These are phyloP conservation scores for Alloscopus bannaensis DNA, from an alignment of 2,888 invertebrate genomes.

Conservation along the genomic window DNA sequence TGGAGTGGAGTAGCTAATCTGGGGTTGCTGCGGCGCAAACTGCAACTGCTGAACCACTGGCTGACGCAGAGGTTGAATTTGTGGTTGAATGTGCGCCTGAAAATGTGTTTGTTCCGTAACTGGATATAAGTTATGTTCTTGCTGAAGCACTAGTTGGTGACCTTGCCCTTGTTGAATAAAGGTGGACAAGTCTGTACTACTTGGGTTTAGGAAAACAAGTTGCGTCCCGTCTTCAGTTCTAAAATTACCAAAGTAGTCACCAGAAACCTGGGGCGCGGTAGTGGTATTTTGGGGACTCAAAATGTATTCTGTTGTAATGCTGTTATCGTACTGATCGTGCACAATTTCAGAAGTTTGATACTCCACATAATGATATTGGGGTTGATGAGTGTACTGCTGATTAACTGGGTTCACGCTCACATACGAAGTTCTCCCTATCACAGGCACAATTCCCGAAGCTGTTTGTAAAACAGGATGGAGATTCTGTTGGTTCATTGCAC, in stretches of 20 bases:
- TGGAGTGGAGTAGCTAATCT: neutral
- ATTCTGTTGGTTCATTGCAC: conserved; percentile 57
- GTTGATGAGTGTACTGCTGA: conserved; percentile 16
- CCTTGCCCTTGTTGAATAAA: no score
- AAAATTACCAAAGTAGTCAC: no score
- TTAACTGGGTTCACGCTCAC: conserved; percentile 8
- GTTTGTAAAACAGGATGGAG: conserved; percentile 56
- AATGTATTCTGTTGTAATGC: no score
- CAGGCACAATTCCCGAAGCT: conserved; percentile 51
- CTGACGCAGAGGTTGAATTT: conserved; percentile 1
- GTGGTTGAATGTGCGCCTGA: neutral
- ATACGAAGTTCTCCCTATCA: conserved; percentile 22
- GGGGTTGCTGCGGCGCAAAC: neutral
- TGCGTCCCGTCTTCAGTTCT: no score
- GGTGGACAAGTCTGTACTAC: no score
- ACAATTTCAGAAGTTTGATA: conserved; percentile 28
- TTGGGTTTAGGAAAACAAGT: no score
- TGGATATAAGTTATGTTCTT: no score
- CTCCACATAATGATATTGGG: conserved; percentile 36
- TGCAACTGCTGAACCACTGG: no score
- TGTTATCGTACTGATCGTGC: conserved; percentile 9
- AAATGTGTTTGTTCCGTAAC: neutral
- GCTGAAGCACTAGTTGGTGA: no score
- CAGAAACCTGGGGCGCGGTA: no score
- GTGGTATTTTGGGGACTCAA: no score